A percentile compares a stretch with the other conserved stretches of the same genome.
Conservation (phyloP, 2,113 vertebrate genomes). For the Myotis brandtii region DNA sequence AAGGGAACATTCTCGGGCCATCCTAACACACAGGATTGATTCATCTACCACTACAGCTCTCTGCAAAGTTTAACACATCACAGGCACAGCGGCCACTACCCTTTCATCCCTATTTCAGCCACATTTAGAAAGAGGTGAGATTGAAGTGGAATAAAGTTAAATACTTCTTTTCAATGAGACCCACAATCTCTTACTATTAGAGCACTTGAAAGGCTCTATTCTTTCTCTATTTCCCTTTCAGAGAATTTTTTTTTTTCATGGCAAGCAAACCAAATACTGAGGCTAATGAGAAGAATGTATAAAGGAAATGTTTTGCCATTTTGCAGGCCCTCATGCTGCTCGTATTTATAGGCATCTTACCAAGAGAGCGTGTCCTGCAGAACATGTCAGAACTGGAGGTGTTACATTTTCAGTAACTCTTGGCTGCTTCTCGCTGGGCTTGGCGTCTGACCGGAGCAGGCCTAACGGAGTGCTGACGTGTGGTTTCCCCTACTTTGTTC, state of each 20-base stretch:
- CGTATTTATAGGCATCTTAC: not conserved
- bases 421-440: not conserved
- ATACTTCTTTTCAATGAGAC: constrained; percentile 16
- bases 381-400: not conserved
- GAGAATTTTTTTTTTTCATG: not conserved
- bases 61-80: not conserved
- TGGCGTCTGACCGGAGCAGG: not conserved
- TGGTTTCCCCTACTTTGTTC: not conserved
- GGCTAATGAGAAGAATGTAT: not conserved
- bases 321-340: not conserved
- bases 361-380: not conserved
- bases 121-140: constrained; percentile 23
- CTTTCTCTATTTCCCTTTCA: constrained; percentile 20
- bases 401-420: not conserved
- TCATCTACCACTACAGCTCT: not conserved
- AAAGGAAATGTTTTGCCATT: constrained; percentile 36
- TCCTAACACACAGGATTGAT: too few relatives aligned
- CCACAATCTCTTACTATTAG: constrained; percentile 26
- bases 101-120: not conserved
- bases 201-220: constrained; percentile 37
- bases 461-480: not conserved
- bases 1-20: not conserved
- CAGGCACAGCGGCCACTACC: not conserved
- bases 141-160: not conserved
- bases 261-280: not conserved